Percentiles rank a stretch among this genome's conserved stretches.
phyloP scores from a whole-genome alignment of 2,797 vertebrate genomes.

The Babyrousa celebensis region DNA sequence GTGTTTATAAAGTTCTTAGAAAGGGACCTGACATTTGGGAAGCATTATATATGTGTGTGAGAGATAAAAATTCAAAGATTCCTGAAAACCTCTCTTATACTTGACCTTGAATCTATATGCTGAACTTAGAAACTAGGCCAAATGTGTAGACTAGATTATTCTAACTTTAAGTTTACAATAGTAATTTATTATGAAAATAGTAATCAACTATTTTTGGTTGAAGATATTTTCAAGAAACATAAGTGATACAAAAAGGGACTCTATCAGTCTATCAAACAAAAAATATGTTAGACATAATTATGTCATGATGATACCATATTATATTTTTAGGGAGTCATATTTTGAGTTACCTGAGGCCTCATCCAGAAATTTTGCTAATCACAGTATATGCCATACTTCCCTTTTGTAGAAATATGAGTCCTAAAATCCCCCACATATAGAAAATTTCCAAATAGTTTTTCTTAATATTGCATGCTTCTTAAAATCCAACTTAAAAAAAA shows the following conservation, averaged over 20 bases:
- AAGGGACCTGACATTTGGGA: neutral
- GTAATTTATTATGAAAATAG: neutral
- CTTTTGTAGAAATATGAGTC: neutral
- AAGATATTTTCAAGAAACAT: neutral
- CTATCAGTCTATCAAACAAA: neutral
- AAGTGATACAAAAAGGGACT: neutral
- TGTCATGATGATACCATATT: neutral
- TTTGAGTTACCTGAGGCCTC: neutral
- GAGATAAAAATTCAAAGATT: neutral
- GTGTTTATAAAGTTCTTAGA: neutral
- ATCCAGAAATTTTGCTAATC: neutral
- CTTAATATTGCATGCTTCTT: neutral
- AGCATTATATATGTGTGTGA: neutral
- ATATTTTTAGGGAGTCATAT: neutral
- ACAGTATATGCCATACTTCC: neutral
- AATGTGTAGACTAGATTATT: neutral
- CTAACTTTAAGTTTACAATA: neutral
- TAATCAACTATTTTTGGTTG: neutral
- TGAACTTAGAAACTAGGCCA: neutral
- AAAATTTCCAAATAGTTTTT: neutral
- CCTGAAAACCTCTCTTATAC: neutral
- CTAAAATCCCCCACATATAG: neutral
- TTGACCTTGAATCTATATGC: neutral
- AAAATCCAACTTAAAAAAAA: slow-evolving; percentile 28
- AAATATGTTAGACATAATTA: neutral